phyloP scores from a whole-genome alignment of 1,140 invertebrate species.

The Nasonia longicornis region DNA sequence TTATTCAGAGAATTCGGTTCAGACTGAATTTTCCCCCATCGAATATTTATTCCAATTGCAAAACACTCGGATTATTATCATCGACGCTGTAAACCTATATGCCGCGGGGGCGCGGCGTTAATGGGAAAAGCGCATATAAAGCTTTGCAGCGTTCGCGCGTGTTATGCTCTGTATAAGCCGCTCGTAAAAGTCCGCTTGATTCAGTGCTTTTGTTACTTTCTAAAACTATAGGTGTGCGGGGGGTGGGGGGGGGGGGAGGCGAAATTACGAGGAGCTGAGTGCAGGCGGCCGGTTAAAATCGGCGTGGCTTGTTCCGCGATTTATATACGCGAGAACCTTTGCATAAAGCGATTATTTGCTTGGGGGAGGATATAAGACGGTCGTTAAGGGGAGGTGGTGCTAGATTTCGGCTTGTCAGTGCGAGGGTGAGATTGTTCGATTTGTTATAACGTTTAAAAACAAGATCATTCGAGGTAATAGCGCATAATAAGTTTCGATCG shows the following conservation, averaged over 20 bases:
- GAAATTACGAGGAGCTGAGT: constrained; percentile 43
- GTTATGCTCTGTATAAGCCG: constrained; percentile 13
- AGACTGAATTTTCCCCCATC: no score
- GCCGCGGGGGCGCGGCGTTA: not conserved
- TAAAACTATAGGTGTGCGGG: constrained; percentile 29
- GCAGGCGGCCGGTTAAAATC: constrained; percentile 42
- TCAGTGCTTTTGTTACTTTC: constrained; percentile 44
- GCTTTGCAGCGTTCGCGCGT: not conserved
- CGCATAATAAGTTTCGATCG: no score
- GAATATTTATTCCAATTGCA: not conserved
- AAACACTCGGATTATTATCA: constrained; percentile 9
- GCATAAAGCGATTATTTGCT: constrained; percentile 33
- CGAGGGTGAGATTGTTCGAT: no score
- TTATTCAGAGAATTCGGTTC: no score
- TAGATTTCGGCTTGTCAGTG: no score
- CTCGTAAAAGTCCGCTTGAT: constrained; percentile 46
- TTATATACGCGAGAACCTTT: constrained; percentile 1
- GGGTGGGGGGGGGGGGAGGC: not conserved
- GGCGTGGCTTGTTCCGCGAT: constrained; percentile 17
- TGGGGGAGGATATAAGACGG: not conserved
- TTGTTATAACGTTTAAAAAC: no score
- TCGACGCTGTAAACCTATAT: not conserved
- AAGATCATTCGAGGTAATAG: no score
- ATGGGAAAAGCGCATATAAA: constrained; percentile 24
- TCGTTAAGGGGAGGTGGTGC: not conserved